These are phyloP conservation scores for Chloroceryle amazona DNA, from an alignment of 2,797 vertebrate genomes.

Conservation along the genomic window DNA sequence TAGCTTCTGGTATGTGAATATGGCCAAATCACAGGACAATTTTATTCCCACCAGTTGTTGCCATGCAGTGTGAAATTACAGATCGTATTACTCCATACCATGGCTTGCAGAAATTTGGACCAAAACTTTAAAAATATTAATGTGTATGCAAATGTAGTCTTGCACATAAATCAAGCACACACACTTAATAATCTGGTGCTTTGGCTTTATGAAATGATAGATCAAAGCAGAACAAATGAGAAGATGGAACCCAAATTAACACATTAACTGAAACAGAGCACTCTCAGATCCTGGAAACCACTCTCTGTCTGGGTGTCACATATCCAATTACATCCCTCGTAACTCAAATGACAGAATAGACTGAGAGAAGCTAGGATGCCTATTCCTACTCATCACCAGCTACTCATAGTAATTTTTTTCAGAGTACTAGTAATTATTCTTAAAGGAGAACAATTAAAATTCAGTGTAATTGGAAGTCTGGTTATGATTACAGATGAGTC, in stretches of 20 bases:
- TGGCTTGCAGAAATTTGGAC: conserved; percentile 65
- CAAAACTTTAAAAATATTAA: conserved; percentile 62
- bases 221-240: conserved; percentile 72
- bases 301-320: conserved; percentile 63
- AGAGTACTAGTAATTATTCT: conserved; percentile 66
- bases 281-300: conserved; percentile 67
- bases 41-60: conserved; percentile 56
- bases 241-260: conserved; percentile 72
- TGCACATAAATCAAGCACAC: conserved; percentile 44
- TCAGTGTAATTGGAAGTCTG: conserved; percentile 66
- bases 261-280: conserved; percentile 65
- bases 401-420: conserved; percentile 68
- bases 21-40: conserved; percentile 35
- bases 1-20: conserved; percentile 56
- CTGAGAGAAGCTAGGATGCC: conserved; percentile 14
- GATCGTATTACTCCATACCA: conserved; percentile 7
- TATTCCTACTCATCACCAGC: conserved; percentile 69
- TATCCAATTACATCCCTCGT: conserved; percentile 64
- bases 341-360: conserved; percentile 65
- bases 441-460: conserved; percentile 72
- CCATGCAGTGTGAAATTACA: conserved; percentile 36
- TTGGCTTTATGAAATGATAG: conserved; percentile 62
- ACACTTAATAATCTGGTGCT: conserved; percentile 42
- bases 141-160: conserved; percentile 55
- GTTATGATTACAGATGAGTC: conserved; percentile 68